Conservation (phyloP, 2,888 invertebrate species). For the Agrochola lota region DNA sequence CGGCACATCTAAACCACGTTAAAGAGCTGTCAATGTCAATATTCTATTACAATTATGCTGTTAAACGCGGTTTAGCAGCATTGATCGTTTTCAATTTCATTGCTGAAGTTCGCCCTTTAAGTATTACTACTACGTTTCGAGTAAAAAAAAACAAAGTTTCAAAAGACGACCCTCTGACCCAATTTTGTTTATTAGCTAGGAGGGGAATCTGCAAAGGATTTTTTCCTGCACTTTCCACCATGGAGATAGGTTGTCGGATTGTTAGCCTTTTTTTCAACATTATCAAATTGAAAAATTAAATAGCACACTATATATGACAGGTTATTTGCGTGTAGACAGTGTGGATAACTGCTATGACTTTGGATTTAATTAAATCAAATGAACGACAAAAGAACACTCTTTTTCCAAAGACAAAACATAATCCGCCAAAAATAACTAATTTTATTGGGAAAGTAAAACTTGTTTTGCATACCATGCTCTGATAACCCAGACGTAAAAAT, state of each 20-base stretch:
- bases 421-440: background rate
- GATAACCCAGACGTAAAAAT: too few relatives aligned
- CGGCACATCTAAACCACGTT: too few relatives aligned
- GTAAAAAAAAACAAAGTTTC: background rate
- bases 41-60: too few relatives aligned
- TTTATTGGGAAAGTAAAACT: background rate
- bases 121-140: background rate
- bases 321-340: background rate
- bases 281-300: background rate
- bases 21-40: too few relatives aligned
- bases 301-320: too few relatives aligned
- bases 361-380: background rate
- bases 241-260: background rate
- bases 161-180: too few relatives aligned
- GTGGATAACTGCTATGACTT: background rate
- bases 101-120: background rate
- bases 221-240: too few relatives aligned
- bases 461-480: background rate
- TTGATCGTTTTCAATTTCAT: background rate
- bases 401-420: background rate
- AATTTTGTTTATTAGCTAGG: background rate
- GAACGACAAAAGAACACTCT: too few relatives aligned
- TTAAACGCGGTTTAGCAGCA: background rate
- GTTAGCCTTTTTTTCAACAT: background rate
- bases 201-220: background rate